Conservation (phyloP, 2,888 invertebrate species). For the Uloborus plumipes region DNA sequence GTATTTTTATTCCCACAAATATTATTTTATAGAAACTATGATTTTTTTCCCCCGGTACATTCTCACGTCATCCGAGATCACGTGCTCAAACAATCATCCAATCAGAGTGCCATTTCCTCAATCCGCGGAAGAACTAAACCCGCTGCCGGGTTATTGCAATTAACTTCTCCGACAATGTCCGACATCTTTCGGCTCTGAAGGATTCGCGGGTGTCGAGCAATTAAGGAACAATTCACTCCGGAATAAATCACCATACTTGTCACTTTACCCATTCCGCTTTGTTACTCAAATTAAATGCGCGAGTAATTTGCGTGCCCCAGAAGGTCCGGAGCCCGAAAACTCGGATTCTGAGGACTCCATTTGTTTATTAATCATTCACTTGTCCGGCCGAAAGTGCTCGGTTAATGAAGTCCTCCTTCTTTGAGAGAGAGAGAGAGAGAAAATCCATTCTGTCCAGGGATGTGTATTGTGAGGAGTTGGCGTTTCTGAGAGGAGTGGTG, state of each 20-base stretch:
- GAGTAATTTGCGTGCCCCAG: conserved; percentile 15
- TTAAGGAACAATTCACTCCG: conserved; percentile 54
- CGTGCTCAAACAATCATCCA: too few species aligned
- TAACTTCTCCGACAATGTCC: conserved; percentile 11
- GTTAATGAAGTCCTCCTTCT: not conserved
- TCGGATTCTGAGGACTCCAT: not conserved
- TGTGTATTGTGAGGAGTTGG: too few species aligned
- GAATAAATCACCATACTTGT: conserved; percentile 20
- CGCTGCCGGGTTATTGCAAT: conserved; percentile 16
- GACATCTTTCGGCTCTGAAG: not conserved
- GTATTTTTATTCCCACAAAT: too few species aligned
- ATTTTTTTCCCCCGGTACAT: too few species aligned
- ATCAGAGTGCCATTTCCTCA: too few species aligned
- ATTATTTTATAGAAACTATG: too few species aligned
- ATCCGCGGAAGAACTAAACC: too few species aligned
- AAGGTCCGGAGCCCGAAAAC: not conserved
- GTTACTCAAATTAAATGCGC: conserved; percentile 52
- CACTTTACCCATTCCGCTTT: conserved; percentile 27
- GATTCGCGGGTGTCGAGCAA: conserved; percentile 4
- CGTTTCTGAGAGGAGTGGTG: too few species aligned
- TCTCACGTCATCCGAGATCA: too few species aligned
- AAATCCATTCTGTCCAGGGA: not conserved
- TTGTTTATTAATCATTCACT: conserved; percentile 48
- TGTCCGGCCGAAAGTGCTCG: conserved; percentile 2
- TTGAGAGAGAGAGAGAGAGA: not conserved